A percentile compares a stretch with the other conserved stretches of the same genome.
Evolutionary conservation across 2,888 invertebrate species (phyloP).

Genomic region (Noctua pronuba): DNA sequence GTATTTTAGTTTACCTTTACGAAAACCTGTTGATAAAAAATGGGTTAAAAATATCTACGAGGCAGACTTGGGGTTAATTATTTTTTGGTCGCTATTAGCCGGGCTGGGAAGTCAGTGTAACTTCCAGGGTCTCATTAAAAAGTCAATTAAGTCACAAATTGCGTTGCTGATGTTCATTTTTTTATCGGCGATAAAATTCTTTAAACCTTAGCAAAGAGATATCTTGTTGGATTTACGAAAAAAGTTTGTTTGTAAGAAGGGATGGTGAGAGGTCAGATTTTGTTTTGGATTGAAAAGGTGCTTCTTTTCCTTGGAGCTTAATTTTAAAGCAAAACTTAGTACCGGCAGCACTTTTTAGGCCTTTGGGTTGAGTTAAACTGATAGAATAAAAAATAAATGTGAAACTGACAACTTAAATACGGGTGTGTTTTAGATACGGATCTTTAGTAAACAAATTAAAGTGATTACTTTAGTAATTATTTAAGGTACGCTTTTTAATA

Average conservation of each 20-base stretch:
- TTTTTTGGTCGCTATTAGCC: slow-evolving; percentile 23
- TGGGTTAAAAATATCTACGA: slow-evolving; percentile 2
- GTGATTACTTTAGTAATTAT: too few species aligned
- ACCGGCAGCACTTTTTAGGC: neutral
- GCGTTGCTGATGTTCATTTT: slow-evolving; percentile 44
- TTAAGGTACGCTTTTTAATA: too few species aligned
- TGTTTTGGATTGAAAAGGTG: slow-evolving; percentile 10
- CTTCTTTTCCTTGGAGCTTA: neutral
- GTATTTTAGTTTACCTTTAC: neutral
- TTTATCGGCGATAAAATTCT: slow-evolving; percentile 52
- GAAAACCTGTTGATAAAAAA: slow-evolving; percentile 17
- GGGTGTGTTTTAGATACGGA: too few species aligned
- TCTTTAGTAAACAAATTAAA: too few species aligned
- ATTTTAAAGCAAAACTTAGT: neutral
- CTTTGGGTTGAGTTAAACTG: too few species aligned
- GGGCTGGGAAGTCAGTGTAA: slow-evolving; percentile 22
- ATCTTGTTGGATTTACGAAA: slow-evolving; percentile 23
- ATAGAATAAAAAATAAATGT: too few species aligned
- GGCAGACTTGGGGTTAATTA: neutral
- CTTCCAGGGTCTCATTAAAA: slow-evolving; percentile 57
- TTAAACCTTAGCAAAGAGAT: slow-evolving; percentile 27
- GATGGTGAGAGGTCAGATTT: neutral
- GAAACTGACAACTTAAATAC: too few species aligned
- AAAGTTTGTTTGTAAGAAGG: slow-evolving; percentile 6
- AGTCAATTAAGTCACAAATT: slow-evolving; percentile 64